Base-by-base conservation (phyloP, 2,888 invertebrate species). In the Caenorhabditis sulstoni region DNA sequence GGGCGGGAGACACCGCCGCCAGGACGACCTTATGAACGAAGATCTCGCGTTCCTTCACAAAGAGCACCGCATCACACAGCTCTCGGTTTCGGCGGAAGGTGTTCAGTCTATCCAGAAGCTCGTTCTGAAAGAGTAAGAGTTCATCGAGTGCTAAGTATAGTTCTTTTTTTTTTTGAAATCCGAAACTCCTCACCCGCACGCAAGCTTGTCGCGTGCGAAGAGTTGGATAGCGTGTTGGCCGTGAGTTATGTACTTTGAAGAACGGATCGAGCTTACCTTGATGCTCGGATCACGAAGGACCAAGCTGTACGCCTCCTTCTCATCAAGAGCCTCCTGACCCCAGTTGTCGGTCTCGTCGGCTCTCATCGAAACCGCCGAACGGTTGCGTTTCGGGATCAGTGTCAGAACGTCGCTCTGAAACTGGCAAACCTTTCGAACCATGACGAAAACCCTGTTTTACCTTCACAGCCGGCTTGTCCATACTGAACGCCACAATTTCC, bases 1-100 rank as follows among this genome's bases (percentile, higher is more conserved):
- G 82, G 12, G 88, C 83, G 14, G 87, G 87, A 0, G 88, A 88
- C 11, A 89, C 82, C 5, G 89, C 85, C 23, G 88, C 89, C 18
- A 89, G 64, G 5, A 89, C 88, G 11, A 87, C 86, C 61, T 87
- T 88, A 91, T 95, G 95, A 14, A 94, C 94, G 81, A 93, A 93
- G 59, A 94, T 92, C 91, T 95, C 95, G 44, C 92, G 92, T 86
- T 93, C 93, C 79, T 93, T 94, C 85, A 94, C 95, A 91, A 94
- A 94, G 87, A 95, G 92, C 89, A 94, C 93, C 86, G 94, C 94
- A 92, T 95, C 95, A 92, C 94, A 95, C 91, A 95, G 95, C 90
- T 95, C 94, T 73, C 94, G 93, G 91, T 94, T 94, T 91, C 90
- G 88, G 12, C 91, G 90, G 82, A 92, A 89, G 16, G 90, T 90